These are phyloP conservation scores for Vulpes lagopus DNA, from an alignment of 2,113 vertebrate genomes.

Conservation along the genomic window DNA sequence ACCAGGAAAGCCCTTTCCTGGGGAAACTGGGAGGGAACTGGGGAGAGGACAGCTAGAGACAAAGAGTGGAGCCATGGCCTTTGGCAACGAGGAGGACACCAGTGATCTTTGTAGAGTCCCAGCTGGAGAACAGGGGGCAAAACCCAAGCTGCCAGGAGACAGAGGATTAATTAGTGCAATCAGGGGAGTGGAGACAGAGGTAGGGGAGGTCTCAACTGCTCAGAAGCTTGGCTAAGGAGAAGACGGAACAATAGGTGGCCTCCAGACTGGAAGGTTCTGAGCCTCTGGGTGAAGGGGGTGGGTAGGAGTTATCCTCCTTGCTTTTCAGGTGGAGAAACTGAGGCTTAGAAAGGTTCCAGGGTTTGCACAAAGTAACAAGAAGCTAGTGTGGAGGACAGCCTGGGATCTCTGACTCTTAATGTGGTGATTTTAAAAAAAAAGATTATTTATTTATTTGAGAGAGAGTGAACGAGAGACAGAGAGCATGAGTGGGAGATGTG, in stretches of 20 bases:
- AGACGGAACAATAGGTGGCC: no score
- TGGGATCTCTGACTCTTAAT: not conserved
- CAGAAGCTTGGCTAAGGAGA: not conserved
- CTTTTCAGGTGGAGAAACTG: not conserved
- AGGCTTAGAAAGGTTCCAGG: not conserved
- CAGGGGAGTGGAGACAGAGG: not conserved
- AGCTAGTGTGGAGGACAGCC: not conserved
- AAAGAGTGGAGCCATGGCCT: not conserved
- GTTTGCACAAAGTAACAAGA: not conserved
- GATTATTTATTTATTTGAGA: no score
- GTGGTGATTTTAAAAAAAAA: not conserved
- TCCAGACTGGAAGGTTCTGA: not conserved
- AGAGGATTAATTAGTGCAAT: not conserved
- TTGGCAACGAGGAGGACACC: not conserved
- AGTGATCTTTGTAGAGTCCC: not conserved
- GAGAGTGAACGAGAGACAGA: no score
- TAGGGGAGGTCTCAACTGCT: not conserved
- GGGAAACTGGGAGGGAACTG: not conserved
- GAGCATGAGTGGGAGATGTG: no score
- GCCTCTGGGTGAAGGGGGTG: not conserved
- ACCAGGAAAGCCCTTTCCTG: not conserved
- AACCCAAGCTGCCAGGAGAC: not conserved
- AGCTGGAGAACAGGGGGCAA: not conserved
- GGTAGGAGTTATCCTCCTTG: not conserved
- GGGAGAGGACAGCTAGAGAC: not conserved